Conservation (phyloP, 2,113 vertebrate species). For the Clarias magur region DNA sequence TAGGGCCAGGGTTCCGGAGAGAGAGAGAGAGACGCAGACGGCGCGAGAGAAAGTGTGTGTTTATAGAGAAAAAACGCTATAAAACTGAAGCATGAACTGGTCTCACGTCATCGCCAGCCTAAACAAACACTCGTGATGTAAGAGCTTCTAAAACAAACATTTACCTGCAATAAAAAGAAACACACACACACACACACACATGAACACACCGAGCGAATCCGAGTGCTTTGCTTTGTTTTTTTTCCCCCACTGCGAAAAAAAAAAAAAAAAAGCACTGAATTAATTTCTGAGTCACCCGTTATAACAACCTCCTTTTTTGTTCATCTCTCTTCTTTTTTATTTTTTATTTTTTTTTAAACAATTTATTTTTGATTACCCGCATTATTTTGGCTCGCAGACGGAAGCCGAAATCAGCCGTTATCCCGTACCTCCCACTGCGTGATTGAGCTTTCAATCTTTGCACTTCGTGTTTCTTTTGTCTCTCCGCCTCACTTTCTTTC, state of each 20-base stretch:
- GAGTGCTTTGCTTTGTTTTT: background rate
- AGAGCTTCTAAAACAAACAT: slow-evolving; percentile 72
- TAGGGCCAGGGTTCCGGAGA: background rate
- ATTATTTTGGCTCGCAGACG: slow-evolving; percentile 56
- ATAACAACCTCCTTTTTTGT: slow-evolving; percentile 19
- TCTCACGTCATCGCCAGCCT: slow-evolving; percentile 69
- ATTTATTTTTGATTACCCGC: slow-evolving; percentile 54
- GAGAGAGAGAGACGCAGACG: background rate
- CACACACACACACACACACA: slow-evolving; percentile 30
- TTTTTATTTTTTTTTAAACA: background rate
- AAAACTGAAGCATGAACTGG: slow-evolving; percentile 28
- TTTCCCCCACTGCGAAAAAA: background rate
- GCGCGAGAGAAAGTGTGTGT: slow-evolving; percentile 17
- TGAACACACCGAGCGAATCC: background rate
- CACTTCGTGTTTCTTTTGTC: slow-evolving; percentile 48
- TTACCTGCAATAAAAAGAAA: slow-evolving; percentile 61
- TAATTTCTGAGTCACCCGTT: slow-evolving; percentile 29
- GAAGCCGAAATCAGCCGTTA: slow-evolving; percentile 63
- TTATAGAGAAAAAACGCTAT: slow-evolving; percentile 52
- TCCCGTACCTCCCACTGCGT: slow-evolving; percentile 60
- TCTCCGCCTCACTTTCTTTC: slow-evolving; percentile 41
- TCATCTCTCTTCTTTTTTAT: background rate
- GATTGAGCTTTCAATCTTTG: slow-evolving; percentile 60
- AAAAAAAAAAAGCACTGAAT: background rate
- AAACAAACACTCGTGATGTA: slow-evolving; percentile 77